These are phyloP conservation scores for Meiosimyza decipiens DNA, from an alignment of 2,888 invertebrate species.

Conservation along the genomic window DNA sequence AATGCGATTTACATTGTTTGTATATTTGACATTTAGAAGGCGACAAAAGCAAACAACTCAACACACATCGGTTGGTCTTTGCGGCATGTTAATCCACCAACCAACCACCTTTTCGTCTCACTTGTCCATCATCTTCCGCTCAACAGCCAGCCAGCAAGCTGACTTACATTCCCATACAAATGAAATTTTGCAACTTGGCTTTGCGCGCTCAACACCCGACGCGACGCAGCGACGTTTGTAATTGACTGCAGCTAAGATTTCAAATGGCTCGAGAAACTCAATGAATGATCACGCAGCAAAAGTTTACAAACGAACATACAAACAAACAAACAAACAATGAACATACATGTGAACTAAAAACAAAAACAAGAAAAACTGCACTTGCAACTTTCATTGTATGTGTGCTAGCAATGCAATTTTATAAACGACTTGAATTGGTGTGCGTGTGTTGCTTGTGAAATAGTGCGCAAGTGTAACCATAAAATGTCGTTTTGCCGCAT, in stretches of 20 bases:
- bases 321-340: no score
- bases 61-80: conserved; percentile 5
- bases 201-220: no score
- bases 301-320: background rate
- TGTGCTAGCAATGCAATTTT: background rate
- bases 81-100: background rate
- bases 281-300: conserved; percentile 23
- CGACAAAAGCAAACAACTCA: conserved; percentile 17
- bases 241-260: conserved; percentile 16
- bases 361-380: background rate
- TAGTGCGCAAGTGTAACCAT: conserved; percentile 17
- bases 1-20: conserved; percentile 26
- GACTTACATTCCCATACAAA: background rate
- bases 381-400: background rate
- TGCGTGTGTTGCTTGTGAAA: conserved; percentile 22
- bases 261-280: background rate
- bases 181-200: background rate
- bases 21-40: conserved; percentile 44
- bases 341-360: background rate
- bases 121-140: background rate
- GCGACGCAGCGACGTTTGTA: background rate
- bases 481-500: conserved; percentile 11
- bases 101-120: background rate
- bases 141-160: background rate
- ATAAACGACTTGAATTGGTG: conserved; percentile 1